These are phyloP conservation scores for Melanophora roralis DNA, from an alignment of 2,888 invertebrate species.

Conservation along the genomic window DNA sequence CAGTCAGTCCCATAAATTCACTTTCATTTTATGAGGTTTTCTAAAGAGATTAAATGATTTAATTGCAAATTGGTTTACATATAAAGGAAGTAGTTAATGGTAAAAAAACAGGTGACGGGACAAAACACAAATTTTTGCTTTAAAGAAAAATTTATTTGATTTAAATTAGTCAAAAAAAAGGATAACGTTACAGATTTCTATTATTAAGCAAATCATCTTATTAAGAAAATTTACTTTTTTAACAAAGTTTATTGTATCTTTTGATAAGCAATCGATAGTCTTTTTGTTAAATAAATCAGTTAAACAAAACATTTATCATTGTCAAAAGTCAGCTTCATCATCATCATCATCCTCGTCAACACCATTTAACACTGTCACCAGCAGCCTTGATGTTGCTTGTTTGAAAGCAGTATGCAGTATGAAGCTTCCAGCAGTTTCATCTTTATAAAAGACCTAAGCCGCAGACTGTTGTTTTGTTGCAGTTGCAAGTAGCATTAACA, in stretches of 20 bases:
- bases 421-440: too few relatives aligned
- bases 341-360: conserved; percentile 14
- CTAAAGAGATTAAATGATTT: not conserved
- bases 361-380: not conserved
- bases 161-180: too few relatives aligned
- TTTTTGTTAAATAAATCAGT: conserved; percentile 30
- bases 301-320: conserved; percentile 40
- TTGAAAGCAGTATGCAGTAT: too few relatives aligned
- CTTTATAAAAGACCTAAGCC: too few relatives aligned
- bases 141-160: not conserved
- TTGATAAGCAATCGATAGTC: not conserved
- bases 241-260: too few relatives aligned
- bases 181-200: too few relatives aligned
- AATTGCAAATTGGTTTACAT: not conserved
- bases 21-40: conserved; percentile 26
- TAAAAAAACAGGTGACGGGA: not conserved
- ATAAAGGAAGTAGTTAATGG: not conserved
- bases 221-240: too few relatives aligned
- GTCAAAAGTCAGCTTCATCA: conserved; percentile 29
- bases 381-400: too few relatives aligned
- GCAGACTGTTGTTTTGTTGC: too few relatives aligned
- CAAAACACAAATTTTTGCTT: not conserved
- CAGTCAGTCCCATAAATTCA: conserved; percentile 25
- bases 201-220: too few relatives aligned
- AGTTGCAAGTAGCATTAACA: conserved; percentile 28